Evolutionary conservation across 2,888 invertebrate species (phyloP).

Genomic region (Formica aserva): DNA sequence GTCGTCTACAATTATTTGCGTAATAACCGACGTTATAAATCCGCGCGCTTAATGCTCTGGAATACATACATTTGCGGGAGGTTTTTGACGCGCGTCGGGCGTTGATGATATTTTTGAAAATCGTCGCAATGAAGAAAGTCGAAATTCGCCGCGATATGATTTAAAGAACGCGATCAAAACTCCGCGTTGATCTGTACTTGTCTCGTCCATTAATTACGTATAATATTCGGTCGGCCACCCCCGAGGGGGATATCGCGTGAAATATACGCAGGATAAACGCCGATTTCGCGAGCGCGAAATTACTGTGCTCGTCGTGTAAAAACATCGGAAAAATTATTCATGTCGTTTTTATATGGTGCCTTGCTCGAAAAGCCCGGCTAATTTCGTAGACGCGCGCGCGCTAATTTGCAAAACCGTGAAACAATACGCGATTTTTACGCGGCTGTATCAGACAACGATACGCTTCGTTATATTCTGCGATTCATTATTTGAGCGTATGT

Average conservation of each 20-base stretch:
- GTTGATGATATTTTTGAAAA: conserved; percentile 24
- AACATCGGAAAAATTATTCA: conserved; percentile 51
- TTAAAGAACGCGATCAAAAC: conserved; percentile 47
- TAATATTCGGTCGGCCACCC: conserved; percentile 38
- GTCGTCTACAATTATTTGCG: conserved; percentile 57
- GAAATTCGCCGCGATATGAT: conserved; percentile 9
- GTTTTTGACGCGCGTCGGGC: conserved; percentile 41
- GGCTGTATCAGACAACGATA: background rate
- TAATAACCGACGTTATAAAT: conserved; percentile 55
- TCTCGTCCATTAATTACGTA: conserved; percentile 50
- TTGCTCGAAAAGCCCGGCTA: conserved; percentile 34
- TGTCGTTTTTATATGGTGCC: conserved; percentile 45
- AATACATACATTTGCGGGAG: conserved; percentile 35
- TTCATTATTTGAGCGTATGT: conserved; percentile 1
- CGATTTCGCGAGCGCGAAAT: conserved; percentile 52
- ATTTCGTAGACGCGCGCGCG: conserved; percentile 45
- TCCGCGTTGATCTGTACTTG: conserved; percentile 25
- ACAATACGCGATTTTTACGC: conserved; percentile 24
- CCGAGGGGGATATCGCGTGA: conserved; percentile 41
- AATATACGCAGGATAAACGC: conserved; percentile 51
- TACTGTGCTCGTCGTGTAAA: conserved; percentile 39
- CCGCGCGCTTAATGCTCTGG: conserved; percentile 37
- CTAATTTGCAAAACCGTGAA: conserved; percentile 43
- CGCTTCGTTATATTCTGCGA: conserved; percentile 4
- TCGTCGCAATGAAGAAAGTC: conserved; percentile 21